Conservation (phyloP, 2,888 invertebrate genomes). For the Balanococcus diminutus region DNA sequence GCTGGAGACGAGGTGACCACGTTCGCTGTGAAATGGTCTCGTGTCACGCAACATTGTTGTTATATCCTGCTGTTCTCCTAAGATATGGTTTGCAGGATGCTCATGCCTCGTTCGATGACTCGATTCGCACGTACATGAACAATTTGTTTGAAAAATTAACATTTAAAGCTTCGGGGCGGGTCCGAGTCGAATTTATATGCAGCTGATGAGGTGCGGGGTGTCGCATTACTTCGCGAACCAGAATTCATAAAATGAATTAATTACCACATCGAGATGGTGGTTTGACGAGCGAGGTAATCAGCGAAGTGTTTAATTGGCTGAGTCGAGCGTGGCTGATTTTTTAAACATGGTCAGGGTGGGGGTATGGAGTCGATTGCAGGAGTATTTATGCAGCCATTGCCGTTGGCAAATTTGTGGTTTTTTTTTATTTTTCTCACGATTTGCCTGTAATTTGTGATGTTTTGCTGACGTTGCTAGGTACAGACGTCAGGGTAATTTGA, state of each 20-base stretch:
- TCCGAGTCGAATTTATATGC: background rate
- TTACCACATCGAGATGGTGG: background rate
- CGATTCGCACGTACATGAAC: background rate
- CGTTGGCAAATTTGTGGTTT: too few species aligned
- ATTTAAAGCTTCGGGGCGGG: background rate
- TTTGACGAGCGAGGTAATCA: background rate
- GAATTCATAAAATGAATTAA: background rate
- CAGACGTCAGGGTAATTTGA: too few species aligned
- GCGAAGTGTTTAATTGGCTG: background rate
- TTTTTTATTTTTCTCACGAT: too few species aligned
- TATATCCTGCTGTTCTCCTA: constrained; percentile 5
- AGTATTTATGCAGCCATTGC: too few species aligned
- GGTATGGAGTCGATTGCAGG: too few species aligned
- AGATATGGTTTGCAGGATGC: too few species aligned
- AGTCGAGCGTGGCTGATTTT: background rate
- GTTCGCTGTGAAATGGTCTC: background rate
- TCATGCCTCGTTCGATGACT: background rate
- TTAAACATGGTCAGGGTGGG: background rate
- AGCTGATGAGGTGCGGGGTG: background rate
- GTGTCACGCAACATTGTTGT: constrained; percentile 34
- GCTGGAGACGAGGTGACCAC: too few species aligned
- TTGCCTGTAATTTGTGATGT: too few species aligned
- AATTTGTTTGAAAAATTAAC: background rate
- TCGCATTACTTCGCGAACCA: background rate
- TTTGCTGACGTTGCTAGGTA: too few species aligned